Base-by-base conservation (phyloP, 2,113 vertebrate species). In the Solea senegalensis region DNA sequence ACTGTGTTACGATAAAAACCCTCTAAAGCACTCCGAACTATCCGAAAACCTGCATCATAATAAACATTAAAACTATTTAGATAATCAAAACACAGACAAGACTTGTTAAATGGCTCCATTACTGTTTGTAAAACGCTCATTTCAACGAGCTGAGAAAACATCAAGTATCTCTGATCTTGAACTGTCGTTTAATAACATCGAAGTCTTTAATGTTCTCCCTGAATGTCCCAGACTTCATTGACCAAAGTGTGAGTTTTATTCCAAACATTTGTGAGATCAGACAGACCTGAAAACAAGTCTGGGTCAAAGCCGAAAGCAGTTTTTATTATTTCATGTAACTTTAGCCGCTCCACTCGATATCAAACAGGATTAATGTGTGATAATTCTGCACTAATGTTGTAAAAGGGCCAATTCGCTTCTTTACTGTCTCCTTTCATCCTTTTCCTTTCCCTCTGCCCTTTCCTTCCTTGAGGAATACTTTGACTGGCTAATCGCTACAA, bases 281-380 rank as follows among this genome's bases (percentile, higher is more conserved):
- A 21, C 15, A 46, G 41, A 62, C 14, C 13, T 49, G 11, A 60
- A 39, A 52, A 5, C 2, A 10, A 59, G 10, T 44, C 5, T 21
- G 28, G 3, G 44, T 56, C 3, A 4, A 3, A 39, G 10, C 44
- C 39, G 12, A 14, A 40, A 53, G 3, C 21, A 44, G 1, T 46
- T 46, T 21, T 28, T 67, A 6, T 27, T 28, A 13, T 46, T 56
- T 67, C 14, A 12, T 55, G 13, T 52, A 9, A 55, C 53, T 5
- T 45, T 28, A 14, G 21, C 61, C 40, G 40, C 58, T 63, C n/a
- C 34, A 62, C 69, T 76, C 77, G 21, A 44, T 71, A 71, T 78
- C 62, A 82, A 67, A 71, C 61, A 48, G 45, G 41, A 62, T 74
- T 57, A 70, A 39, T 78, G 44, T 65, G 59, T 61, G 80, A 72